Percentiles rank a stretch among this genome's conserved stretches.
Evolutionary conservation across 2,888 invertebrate species (phyloP).

Genomic region (Epinotia nisella): DNA sequence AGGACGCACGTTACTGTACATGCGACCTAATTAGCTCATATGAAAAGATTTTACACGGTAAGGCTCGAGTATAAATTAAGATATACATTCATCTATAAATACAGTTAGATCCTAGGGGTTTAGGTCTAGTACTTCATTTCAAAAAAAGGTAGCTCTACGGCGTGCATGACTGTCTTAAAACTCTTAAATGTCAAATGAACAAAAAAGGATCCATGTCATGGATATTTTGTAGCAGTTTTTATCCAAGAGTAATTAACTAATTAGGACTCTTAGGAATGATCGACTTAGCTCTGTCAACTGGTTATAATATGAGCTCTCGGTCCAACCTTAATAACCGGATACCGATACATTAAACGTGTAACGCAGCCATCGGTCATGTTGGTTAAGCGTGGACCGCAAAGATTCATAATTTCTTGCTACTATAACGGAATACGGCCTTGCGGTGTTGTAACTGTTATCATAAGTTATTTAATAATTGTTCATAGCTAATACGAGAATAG

Average conservation of each 20-base stretch:
- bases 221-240: background rate
- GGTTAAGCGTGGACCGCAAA: slow-evolving; percentile 39
- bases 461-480: slow-evolving; percentile 33
- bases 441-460: slow-evolving; percentile 35
- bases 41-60: slow-evolving; percentile 24
- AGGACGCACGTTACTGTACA: slow-evolving; percentile 48
- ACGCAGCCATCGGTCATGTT: slow-evolving; percentile 35
- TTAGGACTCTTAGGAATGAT: background rate
- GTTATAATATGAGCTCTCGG: slow-evolving; percentile 17
- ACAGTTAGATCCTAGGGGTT: background rate
- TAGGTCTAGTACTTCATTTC: background rate
- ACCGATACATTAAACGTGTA: slow-evolving; percentile 34
- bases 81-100: background rate
- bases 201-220: too few relatives aligned
- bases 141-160: background rate
- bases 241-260: too few relatives aligned
- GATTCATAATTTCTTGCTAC: slow-evolving; percentile 40
- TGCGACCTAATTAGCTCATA: slow-evolving; percentile 57
- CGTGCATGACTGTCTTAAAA: too few relatives aligned
- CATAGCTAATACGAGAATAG: slow-evolving; percentile 18
- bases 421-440: slow-evolving; percentile 42
- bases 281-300: slow-evolving; percentile 3
- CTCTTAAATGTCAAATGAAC: too few relatives aligned
- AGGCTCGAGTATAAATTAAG: slow-evolving; percentile 1
- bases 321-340: slow-evolving; percentile 38